Conservation (phyloP, 2,797 vertebrate genomes). For the Oreortyx pictus region DNA sequence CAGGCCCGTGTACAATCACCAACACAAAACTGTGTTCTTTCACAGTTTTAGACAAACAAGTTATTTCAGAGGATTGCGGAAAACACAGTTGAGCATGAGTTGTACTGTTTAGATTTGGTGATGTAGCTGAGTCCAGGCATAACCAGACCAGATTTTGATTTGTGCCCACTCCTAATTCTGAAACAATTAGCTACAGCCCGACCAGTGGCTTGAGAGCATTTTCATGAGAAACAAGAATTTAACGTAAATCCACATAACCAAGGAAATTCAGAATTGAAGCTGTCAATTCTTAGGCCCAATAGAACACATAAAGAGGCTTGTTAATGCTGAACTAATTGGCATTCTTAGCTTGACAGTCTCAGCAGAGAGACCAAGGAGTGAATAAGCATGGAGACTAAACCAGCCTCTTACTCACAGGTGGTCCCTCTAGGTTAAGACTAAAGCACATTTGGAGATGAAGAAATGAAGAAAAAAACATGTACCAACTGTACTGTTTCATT, state of each 20-base stretch:
- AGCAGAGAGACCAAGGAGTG: slow-evolving; percentile 66
- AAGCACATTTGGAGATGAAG: slow-evolving; percentile 55
- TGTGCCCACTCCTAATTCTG: slow-evolving; percentile 33
- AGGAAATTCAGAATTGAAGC: slow-evolving; percentile 70
- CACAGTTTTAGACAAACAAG: background rate
- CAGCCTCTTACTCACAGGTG: slow-evolving; percentile 56
- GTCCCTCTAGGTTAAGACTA: slow-evolving; percentile 65
- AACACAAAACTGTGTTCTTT: background rate
- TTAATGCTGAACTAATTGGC: slow-evolving; percentile 75
- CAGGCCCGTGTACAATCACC: background rate
- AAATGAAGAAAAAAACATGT: slow-evolving; percentile 22
- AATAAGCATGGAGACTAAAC: slow-evolving; percentile 66
- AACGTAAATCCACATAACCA: slow-evolving; percentile 72
- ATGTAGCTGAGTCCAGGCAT: slow-evolving; percentile 10
- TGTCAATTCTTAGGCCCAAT: slow-evolving; percentile 73
- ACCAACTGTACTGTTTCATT: slow-evolving; percentile 31
- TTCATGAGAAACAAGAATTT: slow-evolving; percentile 70
- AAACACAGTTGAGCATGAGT: background rate
- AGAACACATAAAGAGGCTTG: slow-evolving; percentile 74
- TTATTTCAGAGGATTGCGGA: background rate
- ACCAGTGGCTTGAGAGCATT: slow-evolving; percentile 57
- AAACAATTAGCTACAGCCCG: slow-evolving; percentile 61
- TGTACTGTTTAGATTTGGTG: background rate
- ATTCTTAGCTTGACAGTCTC: slow-evolving; percentile 70
- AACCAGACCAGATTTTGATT: slow-evolving; percentile 53